Conservation (phyloP, 92 coral and sea anemone genomes). For the Umimayanthus kanabou region DNA sequence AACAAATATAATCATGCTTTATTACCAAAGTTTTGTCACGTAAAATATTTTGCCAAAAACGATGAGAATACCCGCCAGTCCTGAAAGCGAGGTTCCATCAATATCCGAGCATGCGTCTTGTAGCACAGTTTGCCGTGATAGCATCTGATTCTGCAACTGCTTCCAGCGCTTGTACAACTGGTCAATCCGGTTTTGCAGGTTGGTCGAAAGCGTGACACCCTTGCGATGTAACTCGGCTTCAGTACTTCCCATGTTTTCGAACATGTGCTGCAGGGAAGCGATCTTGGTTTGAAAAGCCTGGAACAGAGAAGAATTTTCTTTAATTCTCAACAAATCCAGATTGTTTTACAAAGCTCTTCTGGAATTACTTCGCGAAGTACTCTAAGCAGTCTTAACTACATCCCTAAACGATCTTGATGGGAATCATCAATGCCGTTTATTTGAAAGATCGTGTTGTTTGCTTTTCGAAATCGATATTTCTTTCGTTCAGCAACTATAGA, state of each 20-base stretch:
- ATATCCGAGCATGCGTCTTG: conserved; percentile 92
- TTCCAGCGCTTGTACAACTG: conserved; percentile 98
- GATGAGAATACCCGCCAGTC: conserved; percentile 72
- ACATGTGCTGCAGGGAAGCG: conserved; percentile 89
- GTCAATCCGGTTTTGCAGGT: conserved; percentile 94
- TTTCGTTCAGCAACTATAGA: too few relatives aligned
- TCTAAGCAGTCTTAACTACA: too few relatives aligned
- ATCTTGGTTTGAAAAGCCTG: conserved; percentile 86
- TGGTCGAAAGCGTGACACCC: conserved; percentile 81
- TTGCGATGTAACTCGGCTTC: conserved; percentile 83
- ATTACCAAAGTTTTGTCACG: too few relatives aligned
- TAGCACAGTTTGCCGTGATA: conserved; percentile 88
- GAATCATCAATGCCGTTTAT: too few relatives aligned
- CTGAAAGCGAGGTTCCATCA: conserved; percentile 74
- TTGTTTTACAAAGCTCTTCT: too few relatives aligned
- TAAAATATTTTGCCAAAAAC: not conserved
- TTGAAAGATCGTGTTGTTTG: too few relatives aligned
- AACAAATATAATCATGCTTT: too few relatives aligned
- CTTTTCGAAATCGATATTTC: too few relatives aligned
- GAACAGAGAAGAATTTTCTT: not conserved
- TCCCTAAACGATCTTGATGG: not conserved
- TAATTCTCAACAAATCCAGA: not conserved
- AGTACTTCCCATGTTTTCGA: conserved; percentile 88
- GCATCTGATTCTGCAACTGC: conserved; percentile 89
- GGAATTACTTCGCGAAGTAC: too few relatives aligned